Evolutionary conservation across 2,888 invertebrate genomes (phyloP), one percentile per base, ranked within the genome.

Genomic region (Laothoe populi): DNA sequence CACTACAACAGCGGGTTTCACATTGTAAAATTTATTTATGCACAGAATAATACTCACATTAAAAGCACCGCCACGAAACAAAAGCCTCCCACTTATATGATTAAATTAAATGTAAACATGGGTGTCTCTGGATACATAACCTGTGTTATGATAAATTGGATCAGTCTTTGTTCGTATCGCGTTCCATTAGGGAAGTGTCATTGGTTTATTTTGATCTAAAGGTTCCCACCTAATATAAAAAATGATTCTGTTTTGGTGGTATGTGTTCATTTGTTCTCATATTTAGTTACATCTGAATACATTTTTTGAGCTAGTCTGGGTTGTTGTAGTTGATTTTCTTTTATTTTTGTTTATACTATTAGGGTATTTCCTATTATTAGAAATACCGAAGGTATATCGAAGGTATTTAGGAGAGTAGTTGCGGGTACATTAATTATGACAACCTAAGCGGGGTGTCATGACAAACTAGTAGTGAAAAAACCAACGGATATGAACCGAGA

Each of bases 51-150:
- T 44, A 44, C 19, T 19, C 19, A 44, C 44, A 44, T 44, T 19
- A 44, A 19, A 44, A 24, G 13, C 46, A 16, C 10, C 19, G 11
- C 11, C 10, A 19, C 19, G 35, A 53, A 53, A 31, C 31, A 53
- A 53, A 53, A 35, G 31, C 31, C 44, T 19, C 26, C 53, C 53
- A 53, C 53, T 53, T 11, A 31, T 35, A 53, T 35, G 35, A 53
- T 53, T 53, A 53, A 35, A 53, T 53, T 53, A 35, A 35, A 53
- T 53, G 53, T 53, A 53, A 53, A 31, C 53, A 53, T 19, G 53
- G 31, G 53, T 53, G 35, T 35, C 31, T 53, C 31, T 53, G 53
- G 35, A 53, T 53, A 53, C 19, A 31, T 53, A 53, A 53, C 53
- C 31, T 53, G 46, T 24, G 19, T 53, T 53, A 53, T 35, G 53